These are phyloP conservation scores for Muscicapa striata DNA, from an alignment of 2,797 vertebrate genomes.

Conservation along the genomic window DNA sequence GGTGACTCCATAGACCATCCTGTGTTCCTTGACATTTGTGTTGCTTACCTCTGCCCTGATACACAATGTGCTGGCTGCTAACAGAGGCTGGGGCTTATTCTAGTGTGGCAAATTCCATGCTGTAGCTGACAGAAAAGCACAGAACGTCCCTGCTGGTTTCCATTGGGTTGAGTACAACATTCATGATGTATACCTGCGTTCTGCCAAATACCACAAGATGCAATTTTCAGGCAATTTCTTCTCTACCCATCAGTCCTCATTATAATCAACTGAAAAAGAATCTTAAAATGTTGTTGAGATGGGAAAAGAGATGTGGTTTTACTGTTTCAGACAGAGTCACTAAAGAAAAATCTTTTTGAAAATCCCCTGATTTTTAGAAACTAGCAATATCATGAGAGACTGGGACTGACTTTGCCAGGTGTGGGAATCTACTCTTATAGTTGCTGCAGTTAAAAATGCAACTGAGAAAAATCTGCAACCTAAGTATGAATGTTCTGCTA, in stretches of 20 bases:
- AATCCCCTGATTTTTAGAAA: not conserved
- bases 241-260: not conserved
- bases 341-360: not conserved
- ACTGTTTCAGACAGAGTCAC: not conserved
- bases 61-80: accelerated
- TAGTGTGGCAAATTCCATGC: not conserved
- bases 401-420: not conserved
- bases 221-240: not conserved
- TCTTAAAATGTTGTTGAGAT: not conserved
- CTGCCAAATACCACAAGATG: not conserved
- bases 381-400: not conserved
- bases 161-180: not conserved
- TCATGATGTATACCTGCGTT: not conserved
- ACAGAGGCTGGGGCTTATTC: not conserved
- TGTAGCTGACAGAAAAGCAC: not conserved
- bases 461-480: not conserved
- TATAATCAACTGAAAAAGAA: not conserved
- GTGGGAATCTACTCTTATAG: not conserved
- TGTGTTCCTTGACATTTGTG: not conserved
- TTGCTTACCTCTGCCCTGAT: accelerated
- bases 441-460: not conserved
- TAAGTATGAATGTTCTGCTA: not conserved
- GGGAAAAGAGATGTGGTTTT: not conserved
- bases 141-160: not conserved
- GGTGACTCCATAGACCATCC: not conserved